Evolutionary conservation across 2,797 vertebrate genomes (phyloP).

Genomic region (Eulemur coronatus): DNA sequence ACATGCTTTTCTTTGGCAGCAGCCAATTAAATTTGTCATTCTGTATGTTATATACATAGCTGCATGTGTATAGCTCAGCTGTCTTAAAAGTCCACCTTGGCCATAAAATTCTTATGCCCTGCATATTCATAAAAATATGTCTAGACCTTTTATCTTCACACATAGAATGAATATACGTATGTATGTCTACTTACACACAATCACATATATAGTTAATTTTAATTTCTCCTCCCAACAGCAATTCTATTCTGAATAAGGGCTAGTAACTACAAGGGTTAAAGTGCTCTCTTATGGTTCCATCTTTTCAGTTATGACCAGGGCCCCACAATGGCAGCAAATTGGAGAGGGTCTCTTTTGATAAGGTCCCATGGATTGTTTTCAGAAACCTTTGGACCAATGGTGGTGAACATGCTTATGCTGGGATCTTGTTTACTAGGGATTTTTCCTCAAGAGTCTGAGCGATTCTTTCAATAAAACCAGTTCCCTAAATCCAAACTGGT

Average conservation of each 20-base stretch:
- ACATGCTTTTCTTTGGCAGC: background rate
- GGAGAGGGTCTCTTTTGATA: background rate
- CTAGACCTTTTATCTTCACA: background rate
- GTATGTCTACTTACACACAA: background rate
- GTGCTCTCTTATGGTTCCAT: background rate
- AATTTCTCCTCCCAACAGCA: background rate
- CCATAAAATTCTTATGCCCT: background rate
- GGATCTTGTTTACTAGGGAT: background rate
- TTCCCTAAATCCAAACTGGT: background rate
- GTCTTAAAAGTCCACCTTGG: background rate
- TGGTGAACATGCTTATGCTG: background rate
- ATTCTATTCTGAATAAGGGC: background rate
- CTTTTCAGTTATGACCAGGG: background rate
- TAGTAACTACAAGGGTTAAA: background rate
- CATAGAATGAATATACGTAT: background rate
- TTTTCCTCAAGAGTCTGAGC: background rate
- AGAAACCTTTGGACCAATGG: background rate
- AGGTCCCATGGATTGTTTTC: background rate
- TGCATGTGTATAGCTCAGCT: background rate
- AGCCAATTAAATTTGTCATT: background rate
- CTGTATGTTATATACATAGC: background rate
- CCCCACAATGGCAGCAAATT: background rate
- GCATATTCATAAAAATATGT: background rate
- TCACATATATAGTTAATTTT: background rate
- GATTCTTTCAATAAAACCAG: background rate